Base-by-base conservation (phyloP, 1,140 invertebrate species). In the Littorina saxatilis region DNA sequence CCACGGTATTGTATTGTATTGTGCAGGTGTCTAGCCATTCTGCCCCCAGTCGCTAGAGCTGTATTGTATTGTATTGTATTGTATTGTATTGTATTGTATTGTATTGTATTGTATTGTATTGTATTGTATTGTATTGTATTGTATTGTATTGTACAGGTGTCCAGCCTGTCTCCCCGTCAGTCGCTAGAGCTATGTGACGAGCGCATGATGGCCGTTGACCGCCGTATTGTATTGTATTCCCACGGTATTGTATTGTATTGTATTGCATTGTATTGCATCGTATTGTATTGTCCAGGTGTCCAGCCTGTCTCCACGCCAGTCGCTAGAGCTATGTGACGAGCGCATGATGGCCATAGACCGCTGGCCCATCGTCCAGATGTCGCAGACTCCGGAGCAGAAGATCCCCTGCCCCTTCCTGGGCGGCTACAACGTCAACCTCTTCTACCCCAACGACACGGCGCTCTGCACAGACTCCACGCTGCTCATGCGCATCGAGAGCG, bases 401-500 rank as follows among this genome's bases (percentile, higher is more conserved):
- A 81, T 79, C 61, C 76, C 52, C 63, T 86, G 58, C 63, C 85
- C 88, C 58, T 43, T 87, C 50, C 77, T 83, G 32, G 88, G 88
- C 2, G 88, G 88, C 23, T 89, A 87, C 75, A 87, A 89, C 73
- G 79, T 88, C 55, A 40, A 83, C 43, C 84, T 84, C 29, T 86
- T 73, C 17, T 77, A 72, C 32, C 78, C 78, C 27, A 85, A 84
- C 37, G 78, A 80, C n/a, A 82, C 81, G 0, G 47, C 66, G 35
- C 50, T 87, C 0, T 89, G 88, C 61, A 63, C 76, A 3, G 79
- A 79, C 17, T 80, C 82, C 20, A 73, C 85, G 0, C 58, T 89
- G 7, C 78, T 83, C 39, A 84, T 87, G 63, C 83, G 88, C 72
- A 82, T 89, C 58, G 88, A 89, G 72, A 89, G 88, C 79, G 88